A percentile compares a stretch with the other conserved stretches of the same genome.
These are phyloP conservation scores for Pipa parva DNA, from an alignment of 2,113 vertebrate genomes.

Conservation along the genomic window DNA sequence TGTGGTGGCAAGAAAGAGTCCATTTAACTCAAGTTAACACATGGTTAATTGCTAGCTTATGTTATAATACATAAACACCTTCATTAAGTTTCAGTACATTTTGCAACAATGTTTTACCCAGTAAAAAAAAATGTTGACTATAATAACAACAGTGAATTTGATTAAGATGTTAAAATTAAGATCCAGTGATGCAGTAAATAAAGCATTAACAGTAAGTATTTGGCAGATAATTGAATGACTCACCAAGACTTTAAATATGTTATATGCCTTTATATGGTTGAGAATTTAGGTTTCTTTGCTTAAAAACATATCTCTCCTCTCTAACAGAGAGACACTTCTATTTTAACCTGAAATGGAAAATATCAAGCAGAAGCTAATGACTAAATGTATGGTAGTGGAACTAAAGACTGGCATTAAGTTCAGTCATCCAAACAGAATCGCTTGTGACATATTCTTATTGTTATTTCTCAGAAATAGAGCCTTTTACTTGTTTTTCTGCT, in stretches of 20 bases:
- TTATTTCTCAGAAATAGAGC: too few species aligned
- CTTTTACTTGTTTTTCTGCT: too few species aligned
- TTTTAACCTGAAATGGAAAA: neutral
- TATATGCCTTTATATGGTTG: conserved; percentile 51
- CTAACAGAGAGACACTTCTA: conserved; percentile 43
- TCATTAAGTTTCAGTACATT: neutral
- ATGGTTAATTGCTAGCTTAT: too few species aligned
- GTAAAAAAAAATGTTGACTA: conserved; percentile 16
- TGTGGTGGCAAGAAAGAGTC: too few species aligned
- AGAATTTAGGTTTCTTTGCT: conserved; percentile 47
- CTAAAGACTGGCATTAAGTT: neutral
- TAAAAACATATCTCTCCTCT: conserved; percentile 46
- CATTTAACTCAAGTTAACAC: too few species aligned
- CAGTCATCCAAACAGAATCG: too few species aligned
- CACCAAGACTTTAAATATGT: conserved; percentile 46
- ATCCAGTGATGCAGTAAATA: conserved; percentile 58
- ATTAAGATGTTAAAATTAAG: conserved; percentile 64
- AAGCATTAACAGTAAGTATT: conserved; percentile 54
- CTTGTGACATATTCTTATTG: too few species aligned
- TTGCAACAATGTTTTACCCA: neutral
- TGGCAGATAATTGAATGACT: conserved; percentile 52
- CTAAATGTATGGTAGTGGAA: neutral
- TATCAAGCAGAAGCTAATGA: neutral
- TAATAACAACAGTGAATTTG: conserved; percentile 63
- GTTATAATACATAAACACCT: too few species aligned